Percentiles rank a stretch among this genome's conserved stretches.
Evolutionary conservation across 2,113 vertebrate species (phyloP).

Genomic region (Protobothrops flavoviridis): DNA sequence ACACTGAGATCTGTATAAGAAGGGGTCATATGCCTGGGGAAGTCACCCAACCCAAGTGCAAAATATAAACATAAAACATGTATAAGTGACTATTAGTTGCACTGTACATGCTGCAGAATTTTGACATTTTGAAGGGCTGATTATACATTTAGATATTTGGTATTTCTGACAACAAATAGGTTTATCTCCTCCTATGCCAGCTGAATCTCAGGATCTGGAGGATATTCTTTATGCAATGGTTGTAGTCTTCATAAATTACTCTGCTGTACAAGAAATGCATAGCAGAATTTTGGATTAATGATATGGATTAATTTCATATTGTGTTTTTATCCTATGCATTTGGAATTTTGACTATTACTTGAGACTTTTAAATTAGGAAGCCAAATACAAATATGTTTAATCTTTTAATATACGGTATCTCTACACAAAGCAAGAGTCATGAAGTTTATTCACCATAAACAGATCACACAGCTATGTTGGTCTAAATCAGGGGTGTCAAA

Average conservation of each 20-base stretch:
- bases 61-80: neutral
- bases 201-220: neutral
- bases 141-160: rapidly evolving
- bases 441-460: neutral
- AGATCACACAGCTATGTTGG: neutral
- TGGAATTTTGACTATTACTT: neutral
- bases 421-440: neutral
- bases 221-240: neutral
- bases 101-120: rapidly evolving
- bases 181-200: neutral
- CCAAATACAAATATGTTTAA: neutral
- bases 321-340: neutral
- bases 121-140: rapidly evolving
- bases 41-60: neutral
- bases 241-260: neutral
- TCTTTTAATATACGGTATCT: neutral
- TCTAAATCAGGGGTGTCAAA: neutral
- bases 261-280: neutral
- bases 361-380: neutral
- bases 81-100: neutral
- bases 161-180: neutral
- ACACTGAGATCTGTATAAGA: neutral
- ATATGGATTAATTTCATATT: neutral
- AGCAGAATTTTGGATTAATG: neutral
- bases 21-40: neutral